Conservation (phyloP, 2,113 vertebrate genomes). For the Anser cygnoides region DNA sequence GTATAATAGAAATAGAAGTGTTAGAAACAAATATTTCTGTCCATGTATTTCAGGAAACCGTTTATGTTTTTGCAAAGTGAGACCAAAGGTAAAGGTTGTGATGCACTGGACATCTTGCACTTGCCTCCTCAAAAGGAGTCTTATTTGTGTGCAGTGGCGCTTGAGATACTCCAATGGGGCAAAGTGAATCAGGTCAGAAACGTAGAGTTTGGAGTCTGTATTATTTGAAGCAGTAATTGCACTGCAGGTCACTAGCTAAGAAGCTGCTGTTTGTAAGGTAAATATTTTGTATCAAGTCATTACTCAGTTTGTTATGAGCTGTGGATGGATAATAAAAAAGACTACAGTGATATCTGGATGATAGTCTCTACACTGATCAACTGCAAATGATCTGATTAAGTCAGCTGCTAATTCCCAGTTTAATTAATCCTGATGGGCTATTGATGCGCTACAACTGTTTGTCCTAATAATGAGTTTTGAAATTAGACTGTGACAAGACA, state of each 20-base stretch:
- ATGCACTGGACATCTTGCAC: neutral
- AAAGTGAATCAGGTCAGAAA: constrained; percentile 41
- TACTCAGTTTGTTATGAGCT: constrained; percentile 9
- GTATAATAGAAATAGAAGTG: neutral
- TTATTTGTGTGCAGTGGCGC: neutral
- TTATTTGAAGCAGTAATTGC: constrained; percentile 33
- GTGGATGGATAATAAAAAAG: constrained; percentile 46
- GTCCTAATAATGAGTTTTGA: constrained; percentile 96
- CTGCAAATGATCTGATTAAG: constrained; percentile 88
- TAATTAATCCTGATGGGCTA: constrained; percentile 99
- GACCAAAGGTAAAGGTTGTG: neutral
- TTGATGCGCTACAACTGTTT: constrained; percentile 94
- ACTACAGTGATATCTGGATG: constrained; percentile 68
- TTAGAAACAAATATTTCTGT: neutral
- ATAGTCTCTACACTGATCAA: constrained; percentile 82
- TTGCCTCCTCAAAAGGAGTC: neutral
- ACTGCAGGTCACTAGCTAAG: neutral
- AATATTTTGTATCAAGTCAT: constrained; percentile 47
- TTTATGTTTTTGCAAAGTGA: neutral
- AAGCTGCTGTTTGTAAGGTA: constrained; percentile 40
- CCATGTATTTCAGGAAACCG: neutral
- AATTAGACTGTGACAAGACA: constrained; percentile 90
- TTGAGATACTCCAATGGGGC: neutral
- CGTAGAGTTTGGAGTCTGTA: neutral
- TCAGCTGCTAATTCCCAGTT: constrained; percentile 91